Base-by-base conservation (phyloP, 2,888 invertebrate species). In the Standfussiana lucernea region DNA sequence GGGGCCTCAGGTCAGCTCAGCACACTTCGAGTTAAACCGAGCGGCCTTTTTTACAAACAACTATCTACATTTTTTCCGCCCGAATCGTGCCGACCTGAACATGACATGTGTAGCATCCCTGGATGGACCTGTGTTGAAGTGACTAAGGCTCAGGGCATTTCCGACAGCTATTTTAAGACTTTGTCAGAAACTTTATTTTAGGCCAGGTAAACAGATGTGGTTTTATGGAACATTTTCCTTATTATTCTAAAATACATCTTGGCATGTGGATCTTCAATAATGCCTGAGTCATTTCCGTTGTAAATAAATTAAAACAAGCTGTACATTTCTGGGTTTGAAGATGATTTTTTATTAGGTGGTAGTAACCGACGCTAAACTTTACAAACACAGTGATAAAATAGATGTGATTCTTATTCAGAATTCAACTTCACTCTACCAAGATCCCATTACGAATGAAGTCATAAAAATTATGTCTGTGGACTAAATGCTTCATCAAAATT, bases 81-180 rank as follows among this genome's bases (percentile, higher is more conserved):
- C 2, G 28, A 24, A 24, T 21, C 21, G 21, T 47, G 21, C 2
- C 47, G 21, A 21, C 21, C 8, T 50, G 24, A 24, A 24, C 24
- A 24, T 50, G 24, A 50, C 47, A 24, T 50, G 11, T 24, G n/a
- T 13, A 35, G 35, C 35, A 35, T 7, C 5, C 61, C 35, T 61
- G 21, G 1, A 24, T n/a, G 53, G n/a, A 13, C 1, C n/a, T 21
- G 32, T 18, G 4, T 35, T 47, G 8, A 50, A 50, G 24, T 15
- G 80, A 79, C 78, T 80, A 56, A 71, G 21, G 28, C 28, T 80
- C 40, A 10, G 8, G 32, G 80, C 18, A 80, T 78, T 80, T 80
- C 80, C 80, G 64, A 32, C 1, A 18, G 1, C n/a, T 56, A 80
- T 80, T 56, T 56, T 42, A 42, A 35, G 67, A 61, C 13, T 32